Percentiles rank a stretch among this genome's conserved stretches.
Conservation (phyloP, 2,797 vertebrate genomes). For the Etheostoma nigrum region DNA sequence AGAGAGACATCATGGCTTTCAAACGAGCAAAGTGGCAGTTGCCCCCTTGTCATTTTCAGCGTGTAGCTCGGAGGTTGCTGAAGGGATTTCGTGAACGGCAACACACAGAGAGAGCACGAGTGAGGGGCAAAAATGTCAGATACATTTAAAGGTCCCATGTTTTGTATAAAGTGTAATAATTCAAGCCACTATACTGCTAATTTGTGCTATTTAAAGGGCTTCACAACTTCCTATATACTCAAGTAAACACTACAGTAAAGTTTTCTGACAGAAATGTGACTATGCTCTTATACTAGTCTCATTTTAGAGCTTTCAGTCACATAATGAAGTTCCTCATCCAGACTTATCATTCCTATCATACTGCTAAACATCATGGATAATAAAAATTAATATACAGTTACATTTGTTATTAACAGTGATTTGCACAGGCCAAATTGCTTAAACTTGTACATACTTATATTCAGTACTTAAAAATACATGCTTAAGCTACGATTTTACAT, state of each 20-base stretch:
- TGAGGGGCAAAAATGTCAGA: not conserved
- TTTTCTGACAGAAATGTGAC: not conserved
- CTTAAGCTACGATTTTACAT: not conserved
- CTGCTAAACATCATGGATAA: not conserved
- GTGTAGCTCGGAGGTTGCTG: too few relatives aligned
- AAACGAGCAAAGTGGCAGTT: too few relatives aligned
- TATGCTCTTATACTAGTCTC: not conserved
- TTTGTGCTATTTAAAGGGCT: not conserved
- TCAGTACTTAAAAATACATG: too few relatives aligned
- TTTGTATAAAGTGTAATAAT: not conserved
- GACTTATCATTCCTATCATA: not conserved
- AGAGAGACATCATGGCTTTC: too few relatives aligned
- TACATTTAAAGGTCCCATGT: not conserved
- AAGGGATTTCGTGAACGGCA: too few relatives aligned
- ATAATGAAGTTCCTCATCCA: not conserved
- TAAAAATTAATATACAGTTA: not conserved
- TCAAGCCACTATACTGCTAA: not conserved
- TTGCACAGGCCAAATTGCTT: not conserved
- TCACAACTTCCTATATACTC: not conserved
- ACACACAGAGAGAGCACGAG: too few relatives aligned
- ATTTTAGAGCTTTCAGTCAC: constrained; percentile 13
- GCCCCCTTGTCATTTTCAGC: too few relatives aligned
- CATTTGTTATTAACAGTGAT: not conserved
- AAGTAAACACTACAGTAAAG: not conserved
- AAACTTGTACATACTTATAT: not conserved